Conservation (phyloP, 2,888 invertebrate genomes). For the Philopedon plagiatum region DNA sequence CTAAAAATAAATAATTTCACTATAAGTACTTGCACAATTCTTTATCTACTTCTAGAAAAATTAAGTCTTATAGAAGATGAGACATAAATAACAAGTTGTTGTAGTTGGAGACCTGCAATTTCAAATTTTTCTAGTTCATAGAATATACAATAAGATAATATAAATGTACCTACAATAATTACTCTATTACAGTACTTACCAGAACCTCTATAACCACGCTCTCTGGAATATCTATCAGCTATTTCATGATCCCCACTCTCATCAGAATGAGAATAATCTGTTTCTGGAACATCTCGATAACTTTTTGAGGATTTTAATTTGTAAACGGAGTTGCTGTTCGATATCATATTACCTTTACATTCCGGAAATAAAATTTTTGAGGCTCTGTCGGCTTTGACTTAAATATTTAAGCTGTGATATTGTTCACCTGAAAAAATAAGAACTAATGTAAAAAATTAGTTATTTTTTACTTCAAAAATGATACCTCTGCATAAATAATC, state of each 20-base stretch:
- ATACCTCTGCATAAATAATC: constrained; percentile 6
- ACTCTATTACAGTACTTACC: constrained; percentile 15
- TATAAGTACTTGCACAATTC: too few relatives aligned
- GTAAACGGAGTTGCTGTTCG: constrained; percentile 73
- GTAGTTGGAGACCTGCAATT: too few relatives aligned
- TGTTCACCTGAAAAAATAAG: neutral
- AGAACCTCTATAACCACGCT: constrained; percentile 38
- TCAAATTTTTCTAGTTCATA: too few relatives aligned
- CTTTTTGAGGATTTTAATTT: constrained; percentile 76
- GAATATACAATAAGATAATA: too few relatives aligned
- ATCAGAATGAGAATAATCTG: constrained; percentile 70
- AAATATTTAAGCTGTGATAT: neutral
- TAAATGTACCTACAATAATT: constrained; percentile 38
- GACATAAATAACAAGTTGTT: too few relatives aligned
- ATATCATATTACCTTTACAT: constrained; percentile 74
- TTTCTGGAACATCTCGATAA: constrained; percentile 67
- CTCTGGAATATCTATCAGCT: constrained; percentile 54
- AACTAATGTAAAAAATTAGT: constrained; percentile 4
- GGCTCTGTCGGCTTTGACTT: neutral
- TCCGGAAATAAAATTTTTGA: neutral
- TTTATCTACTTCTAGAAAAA: too few relatives aligned
- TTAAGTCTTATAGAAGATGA: too few relatives aligned
- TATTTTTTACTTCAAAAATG: neutral
- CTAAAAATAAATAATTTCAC: too few relatives aligned
- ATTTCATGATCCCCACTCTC: constrained; percentile 66